These are phyloP conservation scores for Halcyon malimbica DNA, from an alignment of 2,113 vertebrate species.

Conservation along the genomic window DNA sequence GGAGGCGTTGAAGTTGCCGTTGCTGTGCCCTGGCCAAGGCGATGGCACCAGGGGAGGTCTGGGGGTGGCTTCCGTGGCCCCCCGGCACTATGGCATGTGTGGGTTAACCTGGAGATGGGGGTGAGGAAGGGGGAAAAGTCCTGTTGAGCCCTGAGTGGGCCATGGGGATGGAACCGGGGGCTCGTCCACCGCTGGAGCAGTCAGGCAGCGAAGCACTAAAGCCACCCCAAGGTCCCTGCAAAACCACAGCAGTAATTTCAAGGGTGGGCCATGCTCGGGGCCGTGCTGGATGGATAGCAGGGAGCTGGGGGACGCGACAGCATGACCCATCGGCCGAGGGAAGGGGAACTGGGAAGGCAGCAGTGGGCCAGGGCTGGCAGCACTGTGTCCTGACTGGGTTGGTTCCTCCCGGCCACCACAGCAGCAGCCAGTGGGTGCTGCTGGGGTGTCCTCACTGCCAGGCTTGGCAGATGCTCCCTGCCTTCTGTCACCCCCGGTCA, in stretches of 20 bases:
- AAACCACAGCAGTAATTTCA: not conserved
- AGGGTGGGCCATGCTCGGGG: fast-evolving
- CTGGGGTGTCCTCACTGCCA: not conserved
- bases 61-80: not conserved
- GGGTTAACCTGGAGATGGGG: not conserved
- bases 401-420: fast-evolving
- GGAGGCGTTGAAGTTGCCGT: fast-evolving
- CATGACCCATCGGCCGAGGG: fast-evolving
- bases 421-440: not conserved
- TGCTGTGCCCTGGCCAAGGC: not conserved
- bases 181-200: fast-evolving
- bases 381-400: not conserved
- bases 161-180: fast-evolving
- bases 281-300: not conserved
- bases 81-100: fast-evolving
- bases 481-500: not conserved
- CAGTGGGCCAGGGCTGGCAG: fast-evolving
- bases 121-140: not conserved
- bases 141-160: fast-evolving
- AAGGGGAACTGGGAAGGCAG: not conserved
- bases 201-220: not conserved
- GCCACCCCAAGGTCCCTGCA: fast-evolving
- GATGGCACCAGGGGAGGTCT: fast-evolving
- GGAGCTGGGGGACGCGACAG: fast-evolving
- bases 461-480: fast-evolving